These are phyloP conservation scores for Echinarachnius parma DNA, from an alignment of 53 echinoderm and acorn worm genomes.

Conservation along the genomic window DNA sequence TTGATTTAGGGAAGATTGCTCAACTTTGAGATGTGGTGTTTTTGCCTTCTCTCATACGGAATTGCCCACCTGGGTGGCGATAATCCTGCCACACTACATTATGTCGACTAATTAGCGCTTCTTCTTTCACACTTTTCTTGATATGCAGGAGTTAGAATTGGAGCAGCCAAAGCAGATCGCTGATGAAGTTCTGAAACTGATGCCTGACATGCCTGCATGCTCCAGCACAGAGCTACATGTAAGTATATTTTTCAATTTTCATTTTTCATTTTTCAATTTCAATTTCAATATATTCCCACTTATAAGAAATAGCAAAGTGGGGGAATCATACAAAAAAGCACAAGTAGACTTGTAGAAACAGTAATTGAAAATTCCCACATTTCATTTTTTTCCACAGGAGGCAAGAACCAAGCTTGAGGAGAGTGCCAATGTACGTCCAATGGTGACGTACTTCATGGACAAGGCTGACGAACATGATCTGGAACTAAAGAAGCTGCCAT, in stretches of 20 bases:
- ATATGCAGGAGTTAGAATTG: constrained; percentile 81
- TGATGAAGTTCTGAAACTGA: constrained; percentile 64
- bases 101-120: too few species aligned
- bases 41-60: too few species aligned
- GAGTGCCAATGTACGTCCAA: constrained; percentile 23
- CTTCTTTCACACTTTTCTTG: too few species aligned
- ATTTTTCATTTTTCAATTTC: too few species aligned
- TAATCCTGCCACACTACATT: too few species aligned
- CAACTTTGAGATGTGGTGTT: too few species aligned
- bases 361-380: not conserved
- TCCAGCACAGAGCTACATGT: constrained; percentile 72
- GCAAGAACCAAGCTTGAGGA: constrained; percentile 10
- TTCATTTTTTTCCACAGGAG: constrained; percentile 2
- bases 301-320: too few species aligned
- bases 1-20: too few species aligned
- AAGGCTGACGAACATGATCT: constrained; percentile 59
- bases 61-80: too few species aligned
- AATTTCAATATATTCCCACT: too few species aligned
- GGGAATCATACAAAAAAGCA: too few species aligned
- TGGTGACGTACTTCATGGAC: constrained; percentile 78
- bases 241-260: constrained; percentile 3
- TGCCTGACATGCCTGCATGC: constrained; percentile 63
- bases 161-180: constrained; percentile 93
- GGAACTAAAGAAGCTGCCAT: constrained; percentile 80
- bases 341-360: not conserved